Percentiles rank a stretch among this genome's conserved stretches.
These are phyloP conservation scores for Sceloporus undulatus DNA, from an alignment of 2,113 vertebrate species.

Conservation along the genomic window DNA sequence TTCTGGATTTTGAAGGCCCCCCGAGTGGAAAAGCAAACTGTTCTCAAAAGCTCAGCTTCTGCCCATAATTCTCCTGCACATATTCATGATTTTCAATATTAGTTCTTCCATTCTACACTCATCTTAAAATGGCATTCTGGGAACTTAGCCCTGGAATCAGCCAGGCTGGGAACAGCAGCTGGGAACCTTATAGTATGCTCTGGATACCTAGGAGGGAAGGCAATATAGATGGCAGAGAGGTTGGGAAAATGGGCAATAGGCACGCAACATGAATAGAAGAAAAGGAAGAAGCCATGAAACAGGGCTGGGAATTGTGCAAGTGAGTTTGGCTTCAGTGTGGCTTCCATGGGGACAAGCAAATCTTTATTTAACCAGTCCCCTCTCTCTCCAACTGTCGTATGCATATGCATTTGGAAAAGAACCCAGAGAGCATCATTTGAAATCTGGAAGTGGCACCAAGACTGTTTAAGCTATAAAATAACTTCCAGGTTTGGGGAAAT, in stretches of 20 bases:
- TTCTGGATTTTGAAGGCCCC: conserved; percentile 39
- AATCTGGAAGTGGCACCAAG: no score
- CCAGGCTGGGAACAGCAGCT: background rate
- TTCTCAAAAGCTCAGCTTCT: background rate
- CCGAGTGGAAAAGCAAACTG: background rate
- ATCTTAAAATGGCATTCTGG: background rate
- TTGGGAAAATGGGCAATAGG: background rate
- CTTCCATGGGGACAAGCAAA: no score
- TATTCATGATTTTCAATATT: background rate
- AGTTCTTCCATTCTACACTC: background rate
- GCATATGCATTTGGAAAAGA: no score
- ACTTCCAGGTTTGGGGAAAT: no score
- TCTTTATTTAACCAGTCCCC: no score
- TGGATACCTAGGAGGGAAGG: background rate
- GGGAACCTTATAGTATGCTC: background rate
- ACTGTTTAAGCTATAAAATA: no score
- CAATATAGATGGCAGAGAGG: background rate
- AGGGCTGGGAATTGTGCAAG: no score
- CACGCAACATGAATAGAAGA: background rate
- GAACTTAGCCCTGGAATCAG: background rate
- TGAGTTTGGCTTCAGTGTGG: no score
- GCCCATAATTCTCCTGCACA: background rate
- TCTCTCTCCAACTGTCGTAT: no score
- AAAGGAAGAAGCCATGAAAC: no score
- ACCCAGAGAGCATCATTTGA: no score